Evolutionary conservation across 1,140 invertebrate species (phyloP).

Genomic region (Eciton burchellii): DNA sequence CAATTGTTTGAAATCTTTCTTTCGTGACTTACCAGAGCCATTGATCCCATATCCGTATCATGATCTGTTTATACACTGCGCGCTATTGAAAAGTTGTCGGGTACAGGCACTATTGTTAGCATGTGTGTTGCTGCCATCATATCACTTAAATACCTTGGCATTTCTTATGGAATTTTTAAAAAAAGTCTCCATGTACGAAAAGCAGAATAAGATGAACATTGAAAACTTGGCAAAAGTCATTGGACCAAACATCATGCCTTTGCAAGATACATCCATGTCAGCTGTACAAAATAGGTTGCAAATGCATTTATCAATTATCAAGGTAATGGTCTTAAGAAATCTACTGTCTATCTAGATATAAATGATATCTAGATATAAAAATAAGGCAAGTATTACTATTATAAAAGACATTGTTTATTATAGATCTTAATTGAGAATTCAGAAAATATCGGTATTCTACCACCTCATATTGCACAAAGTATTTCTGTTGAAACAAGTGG

Average conservation of each 20-base stretch:
- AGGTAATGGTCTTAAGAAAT: constrained; percentile 80
- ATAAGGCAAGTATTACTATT: constrained; percentile 9
- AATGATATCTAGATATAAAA: constrained; percentile 11
- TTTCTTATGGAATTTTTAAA: constrained; percentile 90
- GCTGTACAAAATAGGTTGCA: constrained; percentile 87
- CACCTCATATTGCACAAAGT: constrained; percentile 86
- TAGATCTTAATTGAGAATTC: constrained; percentile 92
- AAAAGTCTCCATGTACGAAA: constrained; percentile 87
- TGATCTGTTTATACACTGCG: constrained; percentile 91
- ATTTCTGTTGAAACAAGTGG: constrained; percentile 84
- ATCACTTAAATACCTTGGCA: constrained; percentile 89
- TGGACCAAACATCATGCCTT: constrained; percentile 93
- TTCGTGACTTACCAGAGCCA: constrained; percentile 93
- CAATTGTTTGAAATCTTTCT: constrained; percentile 93
- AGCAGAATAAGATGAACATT: constrained; percentile 93
- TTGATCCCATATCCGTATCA: constrained; percentile 90
- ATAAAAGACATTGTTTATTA: constrained; percentile 73
- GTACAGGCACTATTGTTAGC: constrained; percentile 87
- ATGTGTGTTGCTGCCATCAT: constrained; percentile 88
- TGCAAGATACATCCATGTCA: constrained; percentile 87
- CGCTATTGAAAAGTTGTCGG: constrained; percentile 82
- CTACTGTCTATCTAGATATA: constrained; percentile 29
- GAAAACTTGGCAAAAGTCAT: constrained; percentile 93
- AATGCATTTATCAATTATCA: constrained; percentile 88
- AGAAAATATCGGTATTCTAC: constrained; percentile 90